Base-by-base conservation (phyloP, 2,888 invertebrate species). In the Synanthedon andrenaeformis region DNA sequence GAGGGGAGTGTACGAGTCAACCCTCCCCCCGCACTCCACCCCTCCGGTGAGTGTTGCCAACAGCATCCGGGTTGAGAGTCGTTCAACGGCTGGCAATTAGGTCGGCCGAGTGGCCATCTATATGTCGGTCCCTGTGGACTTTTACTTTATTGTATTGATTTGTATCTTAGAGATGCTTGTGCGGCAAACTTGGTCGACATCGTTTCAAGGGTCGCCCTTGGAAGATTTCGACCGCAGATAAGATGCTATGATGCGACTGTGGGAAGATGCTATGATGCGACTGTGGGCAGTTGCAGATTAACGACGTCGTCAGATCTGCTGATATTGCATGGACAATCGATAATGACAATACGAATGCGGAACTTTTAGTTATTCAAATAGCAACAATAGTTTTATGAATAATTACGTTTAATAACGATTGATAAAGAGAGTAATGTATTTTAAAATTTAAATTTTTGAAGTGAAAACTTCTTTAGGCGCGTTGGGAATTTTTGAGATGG, bases 71-170 rank as follows among this genome's bases (percentile, higher is more conserved):
- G 80, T 80, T 75, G 76, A 82, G 82, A 75, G 79, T 64, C 73
- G 71, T 81, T 79, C 75, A 81, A 80, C 76, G 79, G 69, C 68
- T 75, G 71, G 69, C 81, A 82, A 82, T 80, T 80, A 79, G 82
- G 82, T 82, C 82, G 79, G 66, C 67, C 65, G 67, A 72, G 71
- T 69, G 68, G 54, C 67, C 65, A 70, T 69, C 72, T 70, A 65
- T 70, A 65, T 66, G 69, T 66, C 63, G 61, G 61, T 64, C 67
- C 12, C 67, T 62, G 49, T 19, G 10, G 45, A 45, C 45, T 45
- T 35, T 35, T 45, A 45, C 13, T 45, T 45, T 14, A 45, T 45
- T 45, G 45, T 45, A 45, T 45, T 45, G 45, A 45, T 45, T 45
- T 45, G 45, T 45, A 45, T 45, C 45, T 45, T 23, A 2, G 45